A percentile compares a stretch with the other conserved stretches of the same genome.
phyloP scores from a whole-genome alignment of 53 echinoderm and acorn worm genomes.

The Zoroaster sp. region DNA sequence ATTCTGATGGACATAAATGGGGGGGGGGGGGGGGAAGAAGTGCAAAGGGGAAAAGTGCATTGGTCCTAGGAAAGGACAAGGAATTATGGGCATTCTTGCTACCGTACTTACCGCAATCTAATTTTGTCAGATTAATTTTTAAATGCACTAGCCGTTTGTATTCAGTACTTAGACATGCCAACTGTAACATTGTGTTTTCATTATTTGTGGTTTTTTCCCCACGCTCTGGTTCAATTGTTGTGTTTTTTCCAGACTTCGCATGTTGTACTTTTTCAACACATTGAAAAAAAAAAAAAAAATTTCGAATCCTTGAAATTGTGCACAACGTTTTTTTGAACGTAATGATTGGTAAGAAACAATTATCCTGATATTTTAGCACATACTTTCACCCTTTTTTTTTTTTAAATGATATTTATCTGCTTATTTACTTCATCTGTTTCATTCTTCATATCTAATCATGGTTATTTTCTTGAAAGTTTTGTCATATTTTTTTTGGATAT shows the following conservation, averaged over 20 bases:
- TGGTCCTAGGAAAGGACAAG: neutral
- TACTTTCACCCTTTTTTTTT: too few species aligned
- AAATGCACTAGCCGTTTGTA: neutral
- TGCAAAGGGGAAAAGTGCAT: conserved; percentile 13
- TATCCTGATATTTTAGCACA: neutral
- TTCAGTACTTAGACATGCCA: too few species aligned
- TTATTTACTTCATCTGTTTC: too few species aligned
- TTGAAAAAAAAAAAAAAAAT: neutral
- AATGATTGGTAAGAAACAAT: neutral
- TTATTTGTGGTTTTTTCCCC: neutral
- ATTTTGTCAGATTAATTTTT: neutral
- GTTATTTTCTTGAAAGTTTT: too few species aligned
- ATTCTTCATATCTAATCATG: too few species aligned
- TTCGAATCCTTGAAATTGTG: neutral
- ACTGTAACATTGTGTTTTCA: neutral
- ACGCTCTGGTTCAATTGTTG: neutral
- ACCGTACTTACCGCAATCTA: neutral
- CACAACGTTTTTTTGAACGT: neutral
- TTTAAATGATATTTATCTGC: too few species aligned
- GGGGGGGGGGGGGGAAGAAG: neutral
- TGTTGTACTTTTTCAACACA: neutral
- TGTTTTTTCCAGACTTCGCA: neutral
- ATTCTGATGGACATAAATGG: conserved; percentile 30
- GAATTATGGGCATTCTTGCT: neutral
- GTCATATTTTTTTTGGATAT: too few species aligned